A percentile compares a stretch with the other conserved stretches of the same genome.
These are phyloP conservation scores for Grus americana DNA, from an alignment of 2,113 vertebrate genomes.

Conservation along the genomic window DNA sequence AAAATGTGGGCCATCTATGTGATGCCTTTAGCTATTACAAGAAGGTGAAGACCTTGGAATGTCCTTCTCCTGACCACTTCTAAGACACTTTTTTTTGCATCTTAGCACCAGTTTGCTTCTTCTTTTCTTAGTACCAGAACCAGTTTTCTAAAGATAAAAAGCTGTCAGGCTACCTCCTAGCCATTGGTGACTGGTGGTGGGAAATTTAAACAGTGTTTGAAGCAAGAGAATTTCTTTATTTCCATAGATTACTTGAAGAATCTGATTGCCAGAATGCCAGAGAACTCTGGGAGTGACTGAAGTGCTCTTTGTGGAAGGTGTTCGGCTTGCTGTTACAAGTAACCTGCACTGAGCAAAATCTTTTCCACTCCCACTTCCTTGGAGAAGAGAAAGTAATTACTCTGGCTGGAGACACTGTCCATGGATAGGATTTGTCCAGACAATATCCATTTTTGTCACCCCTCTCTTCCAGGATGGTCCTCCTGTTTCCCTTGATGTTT, in stretches of 20 bases:
- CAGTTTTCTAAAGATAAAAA: background rate
- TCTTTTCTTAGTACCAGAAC: background rate
- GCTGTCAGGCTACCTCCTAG: background rate
- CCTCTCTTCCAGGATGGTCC: background rate
- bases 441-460: background rate
- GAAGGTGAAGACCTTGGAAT: background rate
- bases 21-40: background rate
- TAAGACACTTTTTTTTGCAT: background rate
- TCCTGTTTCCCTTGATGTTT: background rate
- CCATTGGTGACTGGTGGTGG: background rate
- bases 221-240: background rate
- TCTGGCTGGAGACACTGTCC: background rate
- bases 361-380: background rate
- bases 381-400: background rate
- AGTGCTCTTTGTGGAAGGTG: background rate
- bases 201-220: background rate
- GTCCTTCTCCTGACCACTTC: background rate
- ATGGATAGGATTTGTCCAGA: background rate
- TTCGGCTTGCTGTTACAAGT: background rate
- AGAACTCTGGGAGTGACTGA: background rate
- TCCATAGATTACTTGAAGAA: background rate
- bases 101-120: background rate
- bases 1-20: background rate
- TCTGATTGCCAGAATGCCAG: background rate
- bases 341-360: background rate